Evolutionary conservation across 2,888 invertebrate species (phyloP).

Genomic region (Agrotis ipsilon): DNA sequence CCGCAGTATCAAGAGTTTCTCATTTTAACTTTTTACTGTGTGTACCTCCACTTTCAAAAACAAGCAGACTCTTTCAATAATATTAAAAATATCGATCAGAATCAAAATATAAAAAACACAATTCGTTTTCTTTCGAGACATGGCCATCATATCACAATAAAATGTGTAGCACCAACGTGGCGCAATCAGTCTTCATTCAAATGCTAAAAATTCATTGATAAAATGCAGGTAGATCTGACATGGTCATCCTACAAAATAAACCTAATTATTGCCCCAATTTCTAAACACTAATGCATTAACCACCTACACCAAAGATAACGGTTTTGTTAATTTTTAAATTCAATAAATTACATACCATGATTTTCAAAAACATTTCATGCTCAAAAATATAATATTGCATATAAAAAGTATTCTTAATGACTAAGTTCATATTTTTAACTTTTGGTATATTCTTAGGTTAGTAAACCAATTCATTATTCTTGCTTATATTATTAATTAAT

Average conservation of each 20-base stretch:
- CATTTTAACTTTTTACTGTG: conserved; percentile 10
- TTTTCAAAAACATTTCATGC: conserved; percentile 12
- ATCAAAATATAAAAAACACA: conserved; percentile 12
- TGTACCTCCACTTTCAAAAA: not conserved
- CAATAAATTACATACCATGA: not conserved
- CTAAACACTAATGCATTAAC: conserved; percentile 43
- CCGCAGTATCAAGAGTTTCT: conserved; percentile 6
- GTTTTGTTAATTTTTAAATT: conserved; percentile 12
- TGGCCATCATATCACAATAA: conserved; percentile 58
- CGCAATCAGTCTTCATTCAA: conserved; percentile 59
- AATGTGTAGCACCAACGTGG: conserved; percentile 21
- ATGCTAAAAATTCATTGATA: conserved; percentile 36
- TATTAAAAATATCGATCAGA: not conserved
- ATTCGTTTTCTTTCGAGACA: conserved; percentile 44
- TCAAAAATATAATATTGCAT: not conserved
- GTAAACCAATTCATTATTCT: conserved; percentile 16
- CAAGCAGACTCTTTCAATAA: not conserved
- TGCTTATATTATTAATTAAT: conserved; percentile 11
- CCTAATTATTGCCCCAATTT: conserved; percentile 22
- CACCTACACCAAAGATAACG: conserved; percentile 30
- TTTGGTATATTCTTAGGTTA: conserved; percentile 29
- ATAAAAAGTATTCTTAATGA: conserved; percentile 30
- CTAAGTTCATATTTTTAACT: conserved; percentile 25
- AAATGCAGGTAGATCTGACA: conserved; percentile 17
- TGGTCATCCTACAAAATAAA: conserved; percentile 18